phyloP scores from a whole-genome alignment of 2,113 vertebrate species.

The Potamarius usumacintae region DNA sequence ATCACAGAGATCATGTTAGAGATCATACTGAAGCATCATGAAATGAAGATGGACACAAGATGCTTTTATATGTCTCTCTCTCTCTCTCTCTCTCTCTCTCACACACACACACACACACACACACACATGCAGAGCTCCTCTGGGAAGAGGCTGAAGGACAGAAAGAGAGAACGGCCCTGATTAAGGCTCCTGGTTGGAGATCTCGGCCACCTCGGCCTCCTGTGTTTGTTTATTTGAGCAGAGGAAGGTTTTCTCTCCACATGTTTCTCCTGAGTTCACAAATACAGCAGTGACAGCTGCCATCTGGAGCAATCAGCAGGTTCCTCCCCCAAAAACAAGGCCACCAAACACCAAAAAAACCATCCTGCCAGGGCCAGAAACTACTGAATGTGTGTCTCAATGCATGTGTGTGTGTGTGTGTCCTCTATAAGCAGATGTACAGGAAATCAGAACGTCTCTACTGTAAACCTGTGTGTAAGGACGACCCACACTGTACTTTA shows the following conservation, averaged over 20 bases:
- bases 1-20: neutral
- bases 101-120: too few relatives aligned
- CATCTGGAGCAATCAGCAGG: slow-evolving; percentile 66
- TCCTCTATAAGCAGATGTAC: slow-evolving; percentile 14
- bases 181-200: slow-evolving; percentile 29
- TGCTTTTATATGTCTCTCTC: neutral
- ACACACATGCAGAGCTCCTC: neutral
- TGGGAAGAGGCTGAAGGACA: neutral
- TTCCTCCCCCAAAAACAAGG: slow-evolving; percentile 38
- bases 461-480: neutral
- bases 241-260: slow-evolving; percentile 64
- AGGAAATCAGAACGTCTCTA: neutral
- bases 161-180: neutral
- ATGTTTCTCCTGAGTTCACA: slow-evolving; percentile 64
- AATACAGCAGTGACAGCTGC: slow-evolving; percentile 69
- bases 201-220: slow-evolving; percentile 54
- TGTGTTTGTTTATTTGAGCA: slow-evolving; percentile 70
- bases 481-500: neutral
- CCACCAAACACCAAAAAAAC: slow-evolving; percentile 14
- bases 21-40: neutral
- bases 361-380: slow-evolving; percentile 3
- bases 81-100: too few relatives aligned
- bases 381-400: neutral
- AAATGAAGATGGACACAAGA: neutral
- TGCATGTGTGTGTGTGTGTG: neutral